Evolutionary conservation across 64 coral and sea anemone species (phyloP).

Genomic region (Acropora tenuis): DNA sequence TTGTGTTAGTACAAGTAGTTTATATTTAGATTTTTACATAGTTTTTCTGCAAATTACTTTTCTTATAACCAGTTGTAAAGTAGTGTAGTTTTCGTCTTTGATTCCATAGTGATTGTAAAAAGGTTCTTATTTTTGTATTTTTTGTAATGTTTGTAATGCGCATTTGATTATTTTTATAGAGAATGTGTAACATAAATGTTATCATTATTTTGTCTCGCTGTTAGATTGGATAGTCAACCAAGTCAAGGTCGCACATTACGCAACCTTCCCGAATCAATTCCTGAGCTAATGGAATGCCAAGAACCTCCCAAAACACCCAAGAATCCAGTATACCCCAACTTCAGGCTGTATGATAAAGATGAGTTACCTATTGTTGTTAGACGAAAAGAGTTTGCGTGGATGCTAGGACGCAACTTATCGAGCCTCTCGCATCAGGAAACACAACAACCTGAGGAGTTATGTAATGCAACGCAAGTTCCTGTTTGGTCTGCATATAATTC

Average conservation of each 20-base stretch:
- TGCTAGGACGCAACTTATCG: constrained; percentile 54
- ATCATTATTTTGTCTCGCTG: constrained; percentile 17
- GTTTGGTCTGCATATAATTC: no score
- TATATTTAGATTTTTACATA: neutral
- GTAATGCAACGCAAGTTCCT: no score
- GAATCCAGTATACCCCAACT: constrained; percentile 28
- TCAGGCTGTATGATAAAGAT: constrained; percentile 28
- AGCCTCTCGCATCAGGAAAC: neutral
- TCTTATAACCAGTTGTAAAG: neutral
- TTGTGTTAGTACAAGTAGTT: no score
- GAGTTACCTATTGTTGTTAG: constrained; percentile 31
- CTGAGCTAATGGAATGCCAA: constrained; percentile 48
- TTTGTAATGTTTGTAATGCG: neutral
- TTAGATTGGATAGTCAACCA: constrained; percentile 41
- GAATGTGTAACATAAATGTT: neutral
- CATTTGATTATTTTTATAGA: no score
- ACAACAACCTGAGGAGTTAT: no score
- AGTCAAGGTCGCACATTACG: constrained; percentile 8
- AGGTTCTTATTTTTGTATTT: constrained; percentile 11
- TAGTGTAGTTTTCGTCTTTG: constrained; percentile 13
- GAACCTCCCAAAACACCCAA: constrained; percentile 39
- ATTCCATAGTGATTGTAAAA: neutral
- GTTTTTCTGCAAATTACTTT: neutral
- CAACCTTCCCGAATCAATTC: constrained; percentile 29
- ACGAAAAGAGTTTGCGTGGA: constrained; percentile 44